phyloP scores from a whole-genome alignment of 2,797 vertebrate genomes.

The Heteromormyrus szaboi region DNA sequence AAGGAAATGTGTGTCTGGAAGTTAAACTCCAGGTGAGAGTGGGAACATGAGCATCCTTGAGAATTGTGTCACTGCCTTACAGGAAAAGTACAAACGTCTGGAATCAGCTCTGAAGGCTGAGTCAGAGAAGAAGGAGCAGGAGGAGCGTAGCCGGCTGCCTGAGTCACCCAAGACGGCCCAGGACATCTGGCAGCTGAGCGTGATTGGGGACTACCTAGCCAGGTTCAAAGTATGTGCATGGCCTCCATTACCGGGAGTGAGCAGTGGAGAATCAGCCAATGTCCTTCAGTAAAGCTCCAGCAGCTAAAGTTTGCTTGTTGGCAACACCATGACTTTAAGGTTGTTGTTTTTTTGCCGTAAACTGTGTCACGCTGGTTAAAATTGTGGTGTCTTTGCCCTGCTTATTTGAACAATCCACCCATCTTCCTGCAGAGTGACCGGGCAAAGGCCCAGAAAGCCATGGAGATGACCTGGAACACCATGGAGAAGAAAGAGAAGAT shows the following conservation, averaged over 20 bases:
- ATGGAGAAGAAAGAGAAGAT: constrained; percentile 99
- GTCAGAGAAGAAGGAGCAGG: constrained; percentile 82
- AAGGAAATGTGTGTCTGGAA: not conserved
- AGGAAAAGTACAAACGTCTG: constrained; percentile 89
- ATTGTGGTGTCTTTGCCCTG: not conserved
- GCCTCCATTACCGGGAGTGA: not conserved
- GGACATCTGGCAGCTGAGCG: constrained; percentile 98
- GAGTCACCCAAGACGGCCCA: constrained; percentile 93
- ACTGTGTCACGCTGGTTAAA: not conserved
- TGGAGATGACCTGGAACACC: constrained; percentile 91
- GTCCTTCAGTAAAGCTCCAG: not conserved
- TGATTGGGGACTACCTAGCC: constrained; percentile 94
- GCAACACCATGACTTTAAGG: not conserved
- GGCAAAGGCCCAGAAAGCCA: constrained; percentile 85
- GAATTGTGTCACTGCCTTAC: not conserved
- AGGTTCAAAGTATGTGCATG: constrained; percentile 77
- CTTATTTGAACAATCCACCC: not conserved
- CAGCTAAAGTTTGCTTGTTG: not conserved
- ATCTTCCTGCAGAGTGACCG: constrained; percentile 73
- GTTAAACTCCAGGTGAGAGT: not conserved
- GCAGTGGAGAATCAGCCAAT: not conserved
- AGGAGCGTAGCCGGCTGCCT: constrained; percentile 77
- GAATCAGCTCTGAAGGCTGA: constrained; percentile 83
- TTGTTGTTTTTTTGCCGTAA: not conserved
- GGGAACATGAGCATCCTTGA: not conserved